These are phyloP conservation scores for Malacosoma neustria DNA, from an alignment of 2,888 invertebrate species.

Conservation along the genomic window DNA sequence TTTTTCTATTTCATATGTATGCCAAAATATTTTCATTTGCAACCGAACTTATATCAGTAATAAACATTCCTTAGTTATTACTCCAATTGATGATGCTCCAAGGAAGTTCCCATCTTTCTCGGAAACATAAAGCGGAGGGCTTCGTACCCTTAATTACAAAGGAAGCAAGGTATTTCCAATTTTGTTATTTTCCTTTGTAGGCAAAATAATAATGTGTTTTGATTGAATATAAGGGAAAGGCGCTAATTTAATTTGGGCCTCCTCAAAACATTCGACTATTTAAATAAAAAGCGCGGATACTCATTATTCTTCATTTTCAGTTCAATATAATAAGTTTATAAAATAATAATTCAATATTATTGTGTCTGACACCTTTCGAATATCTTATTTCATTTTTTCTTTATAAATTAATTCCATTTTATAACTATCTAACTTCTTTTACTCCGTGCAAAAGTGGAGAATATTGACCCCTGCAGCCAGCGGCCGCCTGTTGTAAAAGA, in stretches of 20 bases:
- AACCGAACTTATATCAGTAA: no score
- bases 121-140: conserved; percentile 17
- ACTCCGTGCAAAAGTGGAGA: no score
- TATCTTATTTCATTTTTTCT: no score
- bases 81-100: no score
- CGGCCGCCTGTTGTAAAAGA: no score
- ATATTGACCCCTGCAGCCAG: no score
- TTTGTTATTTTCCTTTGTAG: conserved; percentile 28
- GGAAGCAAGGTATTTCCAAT: conserved; percentile 31
- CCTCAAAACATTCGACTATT: conserved; percentile 3
- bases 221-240: conserved; percentile 24
- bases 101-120: conserved; percentile 11
- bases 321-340: not conserved
- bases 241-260: conserved; percentile 26
- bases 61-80: no score
- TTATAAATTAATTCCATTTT: no score
- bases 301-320: conserved; percentile 3
- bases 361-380: no score
- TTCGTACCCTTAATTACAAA: conserved; percentile 27
- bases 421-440: no score
- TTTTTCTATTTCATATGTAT: no score
- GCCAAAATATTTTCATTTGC: no score
- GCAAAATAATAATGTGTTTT: conserved; percentile 29
- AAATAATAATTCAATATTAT: not conserved
- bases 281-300: conserved; percentile 1